These are phyloP conservation scores for Diadumene lineata DNA, from an alignment of 92 coral and sea anemone genomes.

Conservation along the genomic window DNA sequence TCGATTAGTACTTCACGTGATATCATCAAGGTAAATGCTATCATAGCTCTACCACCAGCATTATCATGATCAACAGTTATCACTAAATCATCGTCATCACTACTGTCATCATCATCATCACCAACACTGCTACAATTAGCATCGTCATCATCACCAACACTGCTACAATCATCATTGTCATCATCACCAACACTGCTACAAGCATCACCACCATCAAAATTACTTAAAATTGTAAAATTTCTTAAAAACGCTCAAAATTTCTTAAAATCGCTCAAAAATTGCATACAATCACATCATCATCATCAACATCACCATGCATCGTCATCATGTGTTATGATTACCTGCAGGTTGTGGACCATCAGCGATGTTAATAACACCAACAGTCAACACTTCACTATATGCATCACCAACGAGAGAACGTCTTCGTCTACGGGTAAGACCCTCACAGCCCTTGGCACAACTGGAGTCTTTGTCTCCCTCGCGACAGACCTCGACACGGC, in stretches of 20 bases:
- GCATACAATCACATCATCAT: background rate
- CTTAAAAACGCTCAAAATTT: too few relatives aligned
- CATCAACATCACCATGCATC: background rate
- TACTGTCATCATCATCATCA: background rate
- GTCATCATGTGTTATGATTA: too few relatives aligned
- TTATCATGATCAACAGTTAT: background rate
- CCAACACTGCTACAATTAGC: background rate
- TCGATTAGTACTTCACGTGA: background rate
- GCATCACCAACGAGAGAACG: conserved; percentile 49
- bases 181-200: too few relatives aligned
- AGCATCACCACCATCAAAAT: too few relatives aligned
- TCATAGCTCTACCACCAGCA: background rate
- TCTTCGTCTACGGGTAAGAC: conserved; percentile 29
- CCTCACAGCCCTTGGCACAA: conserved; percentile 66
- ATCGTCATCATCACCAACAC: too few relatives aligned
- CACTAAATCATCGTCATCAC: background rate
- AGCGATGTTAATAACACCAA: conserved; percentile 49
- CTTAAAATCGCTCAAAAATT: too few relatives aligned
- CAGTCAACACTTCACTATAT: conserved; percentile 35
- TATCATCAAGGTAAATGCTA: background rate
- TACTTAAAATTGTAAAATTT: too few relatives aligned
- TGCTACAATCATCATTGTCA: too few relatives aligned
- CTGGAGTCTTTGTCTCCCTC: conserved; percentile 50
- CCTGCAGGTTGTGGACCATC: conserved; percentile 16
- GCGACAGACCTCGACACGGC: conserved; percentile 73